Evolutionary conservation across 1,140 invertebrate genomes (phyloP), one percentile per base, ranked within the genome.

Genomic region (Phymastichus coffea): DNA sequence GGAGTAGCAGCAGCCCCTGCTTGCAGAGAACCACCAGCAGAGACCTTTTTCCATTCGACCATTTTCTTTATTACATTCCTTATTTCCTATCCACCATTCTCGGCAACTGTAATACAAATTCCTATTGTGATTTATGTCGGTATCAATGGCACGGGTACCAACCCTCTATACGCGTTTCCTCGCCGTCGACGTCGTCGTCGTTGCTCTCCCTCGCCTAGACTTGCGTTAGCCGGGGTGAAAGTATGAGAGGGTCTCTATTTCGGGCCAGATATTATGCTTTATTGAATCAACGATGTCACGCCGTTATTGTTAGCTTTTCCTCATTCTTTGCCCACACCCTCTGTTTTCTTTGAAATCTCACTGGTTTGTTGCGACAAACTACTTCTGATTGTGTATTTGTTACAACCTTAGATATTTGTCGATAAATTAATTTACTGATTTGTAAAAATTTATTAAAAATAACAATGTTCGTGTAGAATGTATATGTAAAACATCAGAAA

Each of bases 21-120:
- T n/a, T n/a, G n/a, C n/a, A n/a, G n/a, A n/a, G n/a, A 44, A 65
- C 54, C 54, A 47, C 64, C 67, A 62, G 57, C n/a, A n/a, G n/a
- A 61, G n/a, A n/a, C n/a, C 63, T 65, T 66, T 66, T 61, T 61
- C 61, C 63, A 61, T 65, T 72, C 66, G 65, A 68, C 72, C 76
- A 79, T 79, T 80, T 80, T 80, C 78, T 80, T 80, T 79, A 80
- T 80, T 80, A 80, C 78, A 80, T 80, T 80, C 77, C 78, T 79
- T 79, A 80, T 80, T 78, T 80, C 74, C 75, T 78, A 79, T 77
- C 72, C 72, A 73, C 71, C 72, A 77, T 75, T 69, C 72, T 71
- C 74, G 72, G 73, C 75, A 80, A 78, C 77, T 78, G 78, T 80
- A 80, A 78, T 80, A 80, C 78, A 80, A 80, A 80, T 80, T 80